phyloP scores from a whole-genome alignment of 1,140 invertebrate genomes.

The Platorchestia sp. region DNA sequence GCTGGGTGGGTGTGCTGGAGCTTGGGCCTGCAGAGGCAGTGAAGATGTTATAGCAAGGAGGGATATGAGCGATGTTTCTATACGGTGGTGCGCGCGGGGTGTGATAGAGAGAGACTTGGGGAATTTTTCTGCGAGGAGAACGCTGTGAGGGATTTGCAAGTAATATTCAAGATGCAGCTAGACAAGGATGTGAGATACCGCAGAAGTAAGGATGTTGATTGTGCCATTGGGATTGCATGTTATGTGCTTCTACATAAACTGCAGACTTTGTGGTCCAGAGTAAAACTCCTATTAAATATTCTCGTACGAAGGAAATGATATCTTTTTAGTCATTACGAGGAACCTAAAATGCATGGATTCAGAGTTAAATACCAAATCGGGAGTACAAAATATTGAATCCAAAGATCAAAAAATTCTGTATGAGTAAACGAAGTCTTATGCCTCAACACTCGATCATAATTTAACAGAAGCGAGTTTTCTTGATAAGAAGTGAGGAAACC shows the following conservation, averaged over 20 bases:
- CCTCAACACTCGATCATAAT: background rate
- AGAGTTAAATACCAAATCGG: background rate
- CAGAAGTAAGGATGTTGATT: background rate
- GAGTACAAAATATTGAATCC: background rate
- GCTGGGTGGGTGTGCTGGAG: too few species aligned
- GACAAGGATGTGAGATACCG: background rate
- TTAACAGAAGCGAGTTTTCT: background rate
- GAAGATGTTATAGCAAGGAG: too few species aligned
- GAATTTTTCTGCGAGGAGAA: too few species aligned
- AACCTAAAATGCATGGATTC: background rate
- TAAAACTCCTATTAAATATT: too few species aligned
- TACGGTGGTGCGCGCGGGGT: background rate
- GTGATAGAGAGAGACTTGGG: background rate
- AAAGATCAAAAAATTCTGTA: background rate
- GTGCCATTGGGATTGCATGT: background rate
- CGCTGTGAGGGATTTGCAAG: too few species aligned
- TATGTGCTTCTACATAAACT: too few species aligned
- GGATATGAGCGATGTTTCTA: too few species aligned
- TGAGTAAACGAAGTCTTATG: background rate
- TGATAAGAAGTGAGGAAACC: too few species aligned
- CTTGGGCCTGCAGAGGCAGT: background rate
- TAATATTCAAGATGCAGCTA: background rate
- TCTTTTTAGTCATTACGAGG: too few species aligned
- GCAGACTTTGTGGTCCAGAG: too few species aligned
- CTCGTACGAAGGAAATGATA: too few species aligned